Evolutionary conservation across 2,888 invertebrate genomes (phyloP), one percentile per base, ranked within the genome.

Genomic region (Caenorhabditis sp.): DNA sequence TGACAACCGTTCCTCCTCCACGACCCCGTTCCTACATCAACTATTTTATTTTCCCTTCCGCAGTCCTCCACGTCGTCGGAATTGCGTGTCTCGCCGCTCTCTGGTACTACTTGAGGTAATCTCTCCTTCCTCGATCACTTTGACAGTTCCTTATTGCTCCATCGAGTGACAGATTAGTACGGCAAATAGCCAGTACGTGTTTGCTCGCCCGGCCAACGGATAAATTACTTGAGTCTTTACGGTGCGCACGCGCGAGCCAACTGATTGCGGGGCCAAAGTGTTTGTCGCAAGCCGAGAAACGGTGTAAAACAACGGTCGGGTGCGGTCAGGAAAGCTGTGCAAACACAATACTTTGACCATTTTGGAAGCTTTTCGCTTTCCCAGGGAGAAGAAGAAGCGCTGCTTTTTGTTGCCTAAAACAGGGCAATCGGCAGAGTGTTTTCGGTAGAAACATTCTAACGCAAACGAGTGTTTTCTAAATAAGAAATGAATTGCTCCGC

Each of bases 81-180:
- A 82, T 90, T 13, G 89, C 89, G 20, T 89, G 89, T 78, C 86
- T 91, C 35, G 87, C 89, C 68, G 89, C 90, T 8, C 82, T 90
- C 13, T 90, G 90, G 85, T 90, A 90, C 79, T 90, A 90, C 80
- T 84, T 91, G 62, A 89, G 90, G 90, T 90, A 66, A 70, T 55
- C 55, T 26, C 30, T 30, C 52, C n/a, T n/a, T 9, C 22, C 9
- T 32, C n/a, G 22, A 30, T 8, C 50, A 24, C 46, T 73, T 52
- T 66, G 65, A 58, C 59, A 59, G 65, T 59, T 59, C 46, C 55
- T 66, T 59, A 65, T 58, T 63, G 48, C 66, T 35, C 43, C 43
- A 8, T 45, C 35, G 32, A 61, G 27, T 59, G 73, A 65, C 59
- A 73, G 66, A 73, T 61, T 73, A 61, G 48, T 61, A 61, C 55